Percentiles rank a stretch among this genome's conserved stretches.
phyloP scores from a whole-genome alignment of 2,888 invertebrate species.

The Ennomos fuscantarius region DNA sequence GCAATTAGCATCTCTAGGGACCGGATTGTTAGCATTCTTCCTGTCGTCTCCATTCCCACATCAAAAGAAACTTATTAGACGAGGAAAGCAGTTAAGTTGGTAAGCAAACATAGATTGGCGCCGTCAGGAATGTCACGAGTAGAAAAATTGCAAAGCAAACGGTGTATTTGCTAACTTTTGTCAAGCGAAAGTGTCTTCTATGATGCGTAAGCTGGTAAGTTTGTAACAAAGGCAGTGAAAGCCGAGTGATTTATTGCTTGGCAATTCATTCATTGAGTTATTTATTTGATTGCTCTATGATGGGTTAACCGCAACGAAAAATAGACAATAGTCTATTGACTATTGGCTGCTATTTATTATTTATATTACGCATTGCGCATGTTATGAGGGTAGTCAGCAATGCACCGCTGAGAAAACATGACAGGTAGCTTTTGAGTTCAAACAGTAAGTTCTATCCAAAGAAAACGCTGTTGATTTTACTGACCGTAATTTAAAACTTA shows the following conservation, averaged over 20 bases:
- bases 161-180: conserved; percentile 19
- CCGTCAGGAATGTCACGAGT: conserved; percentile 39
- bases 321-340: conserved; percentile 6
- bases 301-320: conserved; percentile 19
- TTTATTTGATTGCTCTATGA: conserved; percentile 28
- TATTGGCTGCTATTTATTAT: not conserved
- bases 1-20: conserved; percentile 72
- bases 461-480: too few relatives aligned
- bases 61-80: conserved; percentile 50
- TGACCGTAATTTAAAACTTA: too few relatives aligned
- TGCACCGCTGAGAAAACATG: too few relatives aligned
- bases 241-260: conserved; percentile 34
- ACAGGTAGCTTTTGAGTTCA: too few relatives aligned
- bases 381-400: too few relatives aligned
- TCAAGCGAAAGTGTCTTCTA: conserved; percentile 38
- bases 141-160: conserved; percentile 32
- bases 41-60: conserved; percentile 64
- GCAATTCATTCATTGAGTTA: conserved; percentile 25
- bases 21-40: conserved; percentile 71
- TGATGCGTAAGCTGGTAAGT: conserved; percentile 27
- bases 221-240: conserved; percentile 40
- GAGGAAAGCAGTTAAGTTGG: conserved; percentile 19
- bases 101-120: conserved; percentile 37
- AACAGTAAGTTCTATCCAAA: too few relatives aligned
- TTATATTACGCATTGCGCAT: too few relatives aligned